Evolutionary conservation across 2,888 invertebrate species (phyloP).

Genomic region (Melanotus villosus): DNA sequence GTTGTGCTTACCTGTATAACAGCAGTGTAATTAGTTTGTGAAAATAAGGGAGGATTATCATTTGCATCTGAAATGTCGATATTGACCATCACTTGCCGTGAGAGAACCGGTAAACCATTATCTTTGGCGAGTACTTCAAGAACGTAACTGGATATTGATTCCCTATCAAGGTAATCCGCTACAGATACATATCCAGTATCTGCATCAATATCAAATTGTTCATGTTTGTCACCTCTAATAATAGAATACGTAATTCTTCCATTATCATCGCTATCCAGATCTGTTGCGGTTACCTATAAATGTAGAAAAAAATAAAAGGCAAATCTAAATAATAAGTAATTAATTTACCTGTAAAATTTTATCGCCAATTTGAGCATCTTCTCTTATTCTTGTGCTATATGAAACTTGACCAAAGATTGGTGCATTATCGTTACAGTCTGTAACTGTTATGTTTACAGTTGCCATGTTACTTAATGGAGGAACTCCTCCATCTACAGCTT

Average conservation of each 20-base stretch:
- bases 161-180: slow-evolving; percentile 84
- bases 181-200: slow-evolving; percentile 85
- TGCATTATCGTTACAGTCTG: slow-evolving; percentile 90
- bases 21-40: slow-evolving; percentile 83
- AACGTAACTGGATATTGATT: slow-evolving; percentile 82
- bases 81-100: slow-evolving; percentile 80
- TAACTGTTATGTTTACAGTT: slow-evolving; percentile 86
- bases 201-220: slow-evolving; percentile 85
- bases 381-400: slow-evolving; percentile 83
- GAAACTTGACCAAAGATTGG: slow-evolving; percentile 85
- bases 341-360: slow-evolving; percentile 78
- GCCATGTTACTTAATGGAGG: slow-evolving; percentile 93
- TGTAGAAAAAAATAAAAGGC: neutral
- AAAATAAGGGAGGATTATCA: slow-evolving; percentile 91
- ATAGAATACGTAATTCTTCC: slow-evolving; percentile 85
- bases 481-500: slow-evolving; percentile 90
- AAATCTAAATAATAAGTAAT: neutral
- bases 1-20: slow-evolving; percentile 76
- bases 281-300: slow-evolving; percentile 80
- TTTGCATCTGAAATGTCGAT: slow-evolving; percentile 91
- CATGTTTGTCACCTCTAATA: slow-evolving; percentile 81
- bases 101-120: slow-evolving; percentile 83
- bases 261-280: slow-evolving; percentile 87
- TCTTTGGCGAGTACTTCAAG: slow-evolving; percentile 88
- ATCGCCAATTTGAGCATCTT: slow-evolving; percentile 82